Conservation (phyloP, 2,113 vertebrate species). For the Leptocoma aspasia region DNA sequence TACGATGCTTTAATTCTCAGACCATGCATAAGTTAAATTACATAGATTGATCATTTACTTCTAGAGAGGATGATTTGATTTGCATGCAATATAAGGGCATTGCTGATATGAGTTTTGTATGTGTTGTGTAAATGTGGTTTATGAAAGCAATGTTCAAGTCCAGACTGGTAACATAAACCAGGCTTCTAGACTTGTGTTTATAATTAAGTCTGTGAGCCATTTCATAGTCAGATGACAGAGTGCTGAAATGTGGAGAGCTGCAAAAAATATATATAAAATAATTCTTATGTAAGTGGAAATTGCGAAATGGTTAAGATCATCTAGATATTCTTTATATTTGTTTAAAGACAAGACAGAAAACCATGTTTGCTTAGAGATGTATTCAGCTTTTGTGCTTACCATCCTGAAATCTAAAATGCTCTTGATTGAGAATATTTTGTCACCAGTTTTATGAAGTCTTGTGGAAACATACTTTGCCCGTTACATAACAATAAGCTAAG, state of each 20-base stretch:
- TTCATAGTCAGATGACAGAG: slow-evolving; percentile 11
- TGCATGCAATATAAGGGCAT: not conserved
- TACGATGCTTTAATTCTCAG: not conserved
- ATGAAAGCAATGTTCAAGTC: not conserved
- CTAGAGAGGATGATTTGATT: not conserved
- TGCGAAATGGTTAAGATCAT: not conserved
- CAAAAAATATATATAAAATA: not conserved
- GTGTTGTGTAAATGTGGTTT: not conserved
- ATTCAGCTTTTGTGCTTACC: not conserved
- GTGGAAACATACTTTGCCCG: not conserved
- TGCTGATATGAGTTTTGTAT: not conserved
- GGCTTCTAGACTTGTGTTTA: not conserved
- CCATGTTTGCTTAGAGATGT: not conserved
- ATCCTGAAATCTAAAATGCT: not conserved
- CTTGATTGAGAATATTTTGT: not conserved
- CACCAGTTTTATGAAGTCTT: not conserved
- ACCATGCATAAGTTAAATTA: not conserved
- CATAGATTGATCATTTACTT: not conserved
- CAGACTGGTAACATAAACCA: not conserved
- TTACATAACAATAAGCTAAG: not conserved
- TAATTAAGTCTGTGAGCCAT: not conserved
- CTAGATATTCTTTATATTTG: not conserved
- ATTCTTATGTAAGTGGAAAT: not conserved
- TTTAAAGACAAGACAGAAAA: not conserved
- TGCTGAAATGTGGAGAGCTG: not conserved